These are phyloP conservation scores for Parnassius glacialis DNA, from an alignment of 2,888 invertebrate species.

Conservation along the genomic window DNA sequence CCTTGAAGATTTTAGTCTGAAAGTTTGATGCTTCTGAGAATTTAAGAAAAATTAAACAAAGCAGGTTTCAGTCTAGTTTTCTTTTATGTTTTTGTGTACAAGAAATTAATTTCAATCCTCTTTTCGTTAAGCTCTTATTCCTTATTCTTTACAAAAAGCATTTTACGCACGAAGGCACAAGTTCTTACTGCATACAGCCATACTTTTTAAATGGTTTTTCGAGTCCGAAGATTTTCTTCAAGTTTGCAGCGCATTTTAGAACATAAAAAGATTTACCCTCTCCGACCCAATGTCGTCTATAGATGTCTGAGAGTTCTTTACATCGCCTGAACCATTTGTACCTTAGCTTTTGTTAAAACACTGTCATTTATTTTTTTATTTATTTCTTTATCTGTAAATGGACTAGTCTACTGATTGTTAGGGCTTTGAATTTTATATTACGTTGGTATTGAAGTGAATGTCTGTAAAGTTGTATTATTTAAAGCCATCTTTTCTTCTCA, in stretches of 20 bases:
- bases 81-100: no score
- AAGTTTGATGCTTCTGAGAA: no score
- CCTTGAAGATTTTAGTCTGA: no score
- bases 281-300: constrained; percentile 15
- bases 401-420: constrained; percentile 15
- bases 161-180: constrained; percentile 17
- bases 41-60: no score
- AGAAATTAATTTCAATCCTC: no score
- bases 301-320: constrained; percentile 18
- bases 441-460: background rate
- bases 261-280: constrained; percentile 22
- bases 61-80: no score
- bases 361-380: constrained; percentile 3
- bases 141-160: constrained; percentile 14
- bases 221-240: constrained; percentile 20
- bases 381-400: constrained; percentile 3
- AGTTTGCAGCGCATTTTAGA: constrained; percentile 22
- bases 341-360: background rate
- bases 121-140: constrained; percentile 11
- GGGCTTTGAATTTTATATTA: constrained; percentile 3
- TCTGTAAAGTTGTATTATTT: no score
- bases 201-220: constrained; percentile 23
- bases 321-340: constrained; percentile 19
- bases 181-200: constrained; percentile 10
- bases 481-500: no score